These are phyloP conservation scores for Drosophila pectinifera DNA, from an alignment of 1,140 invertebrate genomes.

Conservation along the genomic window DNA sequence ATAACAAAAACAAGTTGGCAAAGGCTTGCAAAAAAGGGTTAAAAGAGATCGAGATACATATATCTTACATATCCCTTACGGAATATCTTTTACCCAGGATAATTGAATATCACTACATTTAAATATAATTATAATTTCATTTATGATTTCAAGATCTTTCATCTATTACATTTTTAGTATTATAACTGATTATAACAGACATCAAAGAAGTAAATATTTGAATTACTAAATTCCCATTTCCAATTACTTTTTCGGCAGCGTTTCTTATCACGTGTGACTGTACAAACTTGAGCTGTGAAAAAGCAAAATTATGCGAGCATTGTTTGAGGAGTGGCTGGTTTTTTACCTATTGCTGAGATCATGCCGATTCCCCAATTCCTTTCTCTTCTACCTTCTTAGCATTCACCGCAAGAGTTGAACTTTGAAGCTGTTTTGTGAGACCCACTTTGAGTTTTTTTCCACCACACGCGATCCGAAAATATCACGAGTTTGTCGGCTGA, in stretches of 20 bases:
- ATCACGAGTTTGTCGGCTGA: slow-evolving; percentile 65
- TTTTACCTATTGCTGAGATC: slow-evolving; percentile 2
- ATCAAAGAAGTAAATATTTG: neutral
- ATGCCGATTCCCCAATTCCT: slow-evolving; percentile 2
- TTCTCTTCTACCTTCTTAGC: slow-evolving; percentile 2
- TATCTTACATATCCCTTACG: too few relatives aligned
- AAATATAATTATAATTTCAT: too few relatives aligned
- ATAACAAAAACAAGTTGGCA: slow-evolving; percentile 3
- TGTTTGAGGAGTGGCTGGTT: neutral
- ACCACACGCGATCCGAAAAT: slow-evolving; percentile 20
- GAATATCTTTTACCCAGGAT: too few relatives aligned
- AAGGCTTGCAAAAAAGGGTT: slow-evolving; percentile 15
- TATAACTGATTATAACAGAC: neutral
- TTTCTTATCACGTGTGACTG: slow-evolving; percentile 28
- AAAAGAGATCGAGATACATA: neutral
- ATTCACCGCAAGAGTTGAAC: slow-evolving; percentile 20
- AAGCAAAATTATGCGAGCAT: slow-evolving; percentile 1
- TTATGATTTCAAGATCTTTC: too few relatives aligned
- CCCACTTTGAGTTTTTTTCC: slow-evolving; percentile 30
- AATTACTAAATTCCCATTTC: neutral
- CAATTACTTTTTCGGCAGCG: neutral
- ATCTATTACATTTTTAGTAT: too few relatives aligned
- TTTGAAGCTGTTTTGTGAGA: slow-evolving; percentile 3
- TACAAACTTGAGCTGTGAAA: slow-evolving; percentile 7
- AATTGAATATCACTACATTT: too few relatives aligned